phyloP scores from a whole-genome alignment of 2,888 invertebrate genomes.

The Chorisops tibialis region DNA sequence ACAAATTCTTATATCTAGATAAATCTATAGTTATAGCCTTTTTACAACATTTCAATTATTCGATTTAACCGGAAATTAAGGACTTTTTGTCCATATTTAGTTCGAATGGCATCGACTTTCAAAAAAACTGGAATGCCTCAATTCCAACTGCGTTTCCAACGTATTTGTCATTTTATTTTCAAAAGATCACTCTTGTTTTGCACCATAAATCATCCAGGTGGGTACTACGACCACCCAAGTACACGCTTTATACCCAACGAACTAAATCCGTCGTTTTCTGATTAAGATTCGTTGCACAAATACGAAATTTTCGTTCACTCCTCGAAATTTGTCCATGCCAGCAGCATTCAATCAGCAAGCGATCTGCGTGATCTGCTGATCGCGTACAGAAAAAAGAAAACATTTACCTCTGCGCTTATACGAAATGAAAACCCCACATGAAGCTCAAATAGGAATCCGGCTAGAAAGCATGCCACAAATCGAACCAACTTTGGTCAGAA shows the following conservation, averaged over 20 bases:
- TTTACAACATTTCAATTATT: too few relatives aligned
- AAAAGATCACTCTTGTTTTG: background rate
- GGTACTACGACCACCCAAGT: slow-evolving; percentile 23
- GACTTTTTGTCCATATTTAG: background rate
- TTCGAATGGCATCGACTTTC: background rate
- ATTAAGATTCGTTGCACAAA: slow-evolving; percentile 33
- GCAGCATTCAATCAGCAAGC: background rate
- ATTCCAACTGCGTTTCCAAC: slow-evolving; percentile 18
- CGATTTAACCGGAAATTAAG: slow-evolving; percentile 3
- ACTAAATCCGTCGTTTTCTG: slow-evolving; percentile 20
- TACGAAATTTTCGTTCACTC: slow-evolving; percentile 33
- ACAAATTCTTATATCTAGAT: too few relatives aligned
- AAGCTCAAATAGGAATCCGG: slow-evolving; percentile 18
- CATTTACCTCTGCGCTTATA: background rate
- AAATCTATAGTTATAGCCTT: too few relatives aligned
- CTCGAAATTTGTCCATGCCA: slow-evolving; percentile 28
- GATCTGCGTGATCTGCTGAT: background rate
- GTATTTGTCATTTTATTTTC: slow-evolving; percentile 19
- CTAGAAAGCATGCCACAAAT: slow-evolving; percentile 1
- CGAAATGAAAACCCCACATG: slow-evolving; percentile 18
- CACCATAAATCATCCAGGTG: slow-evolving; percentile 25
- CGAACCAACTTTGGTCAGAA: slow-evolving; percentile 16
- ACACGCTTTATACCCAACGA: background rate
- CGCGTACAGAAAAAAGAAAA: background rate
- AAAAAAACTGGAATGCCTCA: slow-evolving; percentile 4